A percentile compares a stretch with the other conserved stretches of the same genome.
phyloP scores from a whole-genome alignment of 2,113 vertebrate genomes.

The Pituophis catenifer region DNA sequence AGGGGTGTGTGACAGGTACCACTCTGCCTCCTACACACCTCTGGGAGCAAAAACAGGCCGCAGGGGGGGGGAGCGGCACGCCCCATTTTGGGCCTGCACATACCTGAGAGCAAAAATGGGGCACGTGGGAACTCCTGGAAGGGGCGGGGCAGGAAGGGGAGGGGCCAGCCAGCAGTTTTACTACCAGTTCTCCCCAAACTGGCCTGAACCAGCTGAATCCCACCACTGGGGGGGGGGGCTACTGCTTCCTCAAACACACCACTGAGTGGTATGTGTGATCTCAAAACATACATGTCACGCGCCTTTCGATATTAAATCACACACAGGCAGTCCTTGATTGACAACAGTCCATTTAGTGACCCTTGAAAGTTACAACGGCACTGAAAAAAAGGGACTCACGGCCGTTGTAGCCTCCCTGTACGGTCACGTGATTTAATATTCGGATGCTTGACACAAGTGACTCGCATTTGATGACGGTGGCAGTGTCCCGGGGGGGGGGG shows the following conservation, averaged over 20 bases:
- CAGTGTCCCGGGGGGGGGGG: background rate
- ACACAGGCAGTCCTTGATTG: background rate
- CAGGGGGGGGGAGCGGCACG: fast-evolving
- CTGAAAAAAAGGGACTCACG: background rate
- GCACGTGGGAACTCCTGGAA: too few relatives aligned
- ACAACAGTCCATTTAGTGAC: background rate
- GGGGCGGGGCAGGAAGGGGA: too few relatives aligned
- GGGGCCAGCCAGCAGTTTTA: too few relatives aligned
- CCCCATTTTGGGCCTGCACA: too few relatives aligned
- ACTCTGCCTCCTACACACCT: too few relatives aligned
- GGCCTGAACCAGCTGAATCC: too few relatives aligned
- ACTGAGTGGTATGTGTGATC: background rate
- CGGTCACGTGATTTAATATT: background rate
- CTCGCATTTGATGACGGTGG: background rate
- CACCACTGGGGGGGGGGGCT: background rate
- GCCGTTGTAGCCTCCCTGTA: too few relatives aligned
- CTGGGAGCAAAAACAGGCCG: too few relatives aligned
- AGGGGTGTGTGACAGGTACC: too few relatives aligned
- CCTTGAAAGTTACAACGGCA: background rate
- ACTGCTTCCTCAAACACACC: background rate
- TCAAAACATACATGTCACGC: background rate
- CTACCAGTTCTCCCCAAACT: too few relatives aligned
- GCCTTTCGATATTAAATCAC: background rate
- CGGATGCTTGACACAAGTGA: background rate
- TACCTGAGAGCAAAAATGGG: too few relatives aligned